These are phyloP conservation scores for Xerus inauris DNA, from an alignment of 2,113 vertebrate species.

Conservation along the genomic window DNA sequence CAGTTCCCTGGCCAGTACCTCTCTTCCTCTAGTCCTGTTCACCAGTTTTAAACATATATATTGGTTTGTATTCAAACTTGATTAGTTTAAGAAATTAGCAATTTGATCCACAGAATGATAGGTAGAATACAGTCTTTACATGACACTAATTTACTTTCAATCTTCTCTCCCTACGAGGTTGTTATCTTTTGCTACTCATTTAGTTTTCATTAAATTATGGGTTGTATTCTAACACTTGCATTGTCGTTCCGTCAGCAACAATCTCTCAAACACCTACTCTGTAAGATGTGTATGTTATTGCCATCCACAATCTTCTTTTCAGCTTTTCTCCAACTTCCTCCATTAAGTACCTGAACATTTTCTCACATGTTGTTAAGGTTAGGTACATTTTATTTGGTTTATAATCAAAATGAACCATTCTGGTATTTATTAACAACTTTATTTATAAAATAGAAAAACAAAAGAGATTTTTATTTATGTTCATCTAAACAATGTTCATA, in stretches of 20 bases:
- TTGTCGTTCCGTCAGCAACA: not conserved
- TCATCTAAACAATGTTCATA: not conserved
- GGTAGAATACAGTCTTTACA: not conserved
- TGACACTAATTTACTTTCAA: not conserved
- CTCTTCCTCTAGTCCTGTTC: not conserved
- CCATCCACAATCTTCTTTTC: not conserved
- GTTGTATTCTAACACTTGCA: not conserved
- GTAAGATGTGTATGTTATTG: not conserved
- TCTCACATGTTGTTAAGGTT: not conserved
- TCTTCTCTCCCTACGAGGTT: not conserved
- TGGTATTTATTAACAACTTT: not conserved
- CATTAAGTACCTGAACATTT: not conserved
- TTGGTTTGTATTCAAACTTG: not conserved
- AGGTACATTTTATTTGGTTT: not conserved
- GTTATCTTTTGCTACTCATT: not conserved
- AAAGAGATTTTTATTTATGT: not conserved
- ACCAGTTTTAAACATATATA: not conserved
- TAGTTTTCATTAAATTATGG: not conserved
- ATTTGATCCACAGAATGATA: not conserved
- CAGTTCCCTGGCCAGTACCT: not conserved
- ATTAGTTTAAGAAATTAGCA: not conserved
- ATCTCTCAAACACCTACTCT: not conserved
- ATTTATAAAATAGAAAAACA: not conserved
- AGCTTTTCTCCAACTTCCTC: not conserved
- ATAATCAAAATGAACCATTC: not conserved